Percentiles rank a stretch among this genome's conserved stretches.
Conservation (phyloP, 2,797 vertebrate genomes). For the Oreochromis grahami region DNA sequence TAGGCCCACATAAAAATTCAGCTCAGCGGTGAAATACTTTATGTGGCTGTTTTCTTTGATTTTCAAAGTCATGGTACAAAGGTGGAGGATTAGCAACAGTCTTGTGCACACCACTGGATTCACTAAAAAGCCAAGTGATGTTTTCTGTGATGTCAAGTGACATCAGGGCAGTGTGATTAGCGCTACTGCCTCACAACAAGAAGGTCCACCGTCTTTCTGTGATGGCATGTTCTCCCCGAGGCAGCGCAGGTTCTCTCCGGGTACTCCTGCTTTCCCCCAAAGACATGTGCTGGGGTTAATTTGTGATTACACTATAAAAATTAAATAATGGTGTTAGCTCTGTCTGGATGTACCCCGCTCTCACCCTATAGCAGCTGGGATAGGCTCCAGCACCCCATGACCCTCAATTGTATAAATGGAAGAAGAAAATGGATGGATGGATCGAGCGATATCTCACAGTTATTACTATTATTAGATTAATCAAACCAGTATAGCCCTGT, state of each 20-base stretch:
- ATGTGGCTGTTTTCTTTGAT: neutral
- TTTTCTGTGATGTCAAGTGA: neutral
- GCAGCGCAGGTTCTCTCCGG: neutral
- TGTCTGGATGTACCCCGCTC: neutral
- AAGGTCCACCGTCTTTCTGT: accelerated
- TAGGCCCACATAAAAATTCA: neutral
- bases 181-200: neutral
- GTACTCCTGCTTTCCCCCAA: neutral
- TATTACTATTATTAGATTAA: neutral
- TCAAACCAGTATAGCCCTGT: neutral
- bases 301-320: neutral
- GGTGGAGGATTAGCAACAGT: neutral
- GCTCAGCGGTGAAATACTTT: neutral
- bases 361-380: neutral
- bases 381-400: neutral
- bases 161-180: neutral
- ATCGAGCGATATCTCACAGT: accelerated
- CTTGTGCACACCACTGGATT: neutral
- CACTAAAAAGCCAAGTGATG: neutral
- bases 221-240: neutral
- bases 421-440: neutral
- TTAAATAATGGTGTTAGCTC: neutral
- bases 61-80: neutral
- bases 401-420: neutral
- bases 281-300: neutral